Evolutionary conservation across 2,888 invertebrate species (phyloP), one percentile per base, ranked within the genome.

Genomic region (Zaprionus obscuricornis): DNA sequence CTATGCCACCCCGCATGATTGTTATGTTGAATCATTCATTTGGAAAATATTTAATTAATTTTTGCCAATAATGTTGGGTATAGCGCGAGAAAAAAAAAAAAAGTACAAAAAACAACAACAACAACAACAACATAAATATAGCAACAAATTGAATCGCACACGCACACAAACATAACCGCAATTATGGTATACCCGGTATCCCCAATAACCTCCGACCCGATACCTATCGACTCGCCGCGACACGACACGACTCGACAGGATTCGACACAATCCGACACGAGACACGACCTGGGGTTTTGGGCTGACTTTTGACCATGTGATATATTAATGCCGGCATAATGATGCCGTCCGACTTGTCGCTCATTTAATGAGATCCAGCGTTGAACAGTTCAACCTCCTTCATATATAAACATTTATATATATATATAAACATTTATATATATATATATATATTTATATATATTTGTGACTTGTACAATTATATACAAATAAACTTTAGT

Each of bases 1-100:
- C 16, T 31, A 6, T n/a, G 29, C 22, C 10, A 8, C 29, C 29
- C 58, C 24, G 39, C 22, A 45, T 24, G 46, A 42, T 58, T 72
- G 73, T 63, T 63, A 65, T 64, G 66, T 73, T 82, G 76, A 82
- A 68, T 79, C 85, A 78, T 86, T 87, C 87, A 81, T 84, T 84
- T 79, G 88, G 84, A 87, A 87, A 88, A 86, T 84, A 87, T 87
- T 87, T 87, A 87, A 87, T 87, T 87, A 87, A 88, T 87, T 87
- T 87, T 87, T 85, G 85, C 87, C 87, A 85, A 86, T 83, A 87
- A 82, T 85, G 82, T 69, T 67, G 81, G 66, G 55, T 58, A 66
- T n/a, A 37, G 33, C 50, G 66, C 74, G 66, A 69, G 55, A 72
- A 76, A 77, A 68, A 73, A 72, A 42, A 51, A 63, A 31, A 20